Base-by-base conservation (phyloP, 2,888 invertebrate species). In the Microdon myrmicae region DNA sequence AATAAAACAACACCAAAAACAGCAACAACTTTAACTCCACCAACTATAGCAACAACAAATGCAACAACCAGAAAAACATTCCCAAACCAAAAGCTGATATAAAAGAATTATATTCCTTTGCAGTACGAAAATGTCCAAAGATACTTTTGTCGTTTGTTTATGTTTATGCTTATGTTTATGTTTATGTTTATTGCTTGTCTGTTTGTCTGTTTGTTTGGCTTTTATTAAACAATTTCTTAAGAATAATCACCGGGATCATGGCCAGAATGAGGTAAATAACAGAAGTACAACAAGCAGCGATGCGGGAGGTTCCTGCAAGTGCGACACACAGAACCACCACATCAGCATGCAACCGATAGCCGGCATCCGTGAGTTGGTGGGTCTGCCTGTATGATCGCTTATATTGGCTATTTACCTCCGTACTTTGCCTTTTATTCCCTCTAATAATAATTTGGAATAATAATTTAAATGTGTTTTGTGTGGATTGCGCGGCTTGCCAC, bases 71-170 rank as follows among this genome's bases (percentile, higher is more conserved):
- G 25, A 25, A 22, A n/a, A 38, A 39, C 29, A 28, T 19, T 22
- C 20, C 12, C 49, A 20, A 29, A 17, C 12, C 35, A 14, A 12
- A n/a, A 25, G 32, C 20, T 26, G 54, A 39, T 26, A 34, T 38
- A 47, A 31, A 39, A 45, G 58, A 64, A 64, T 64, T 64, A 64
- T 58, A 58, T 64, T 58, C 61, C n/a, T n/a, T n/a, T 37, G 61
- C 61, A 58, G 31, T n/a, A 29, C 51, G 58, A 43, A 43, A 64
- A 58, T 64, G 51, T 64, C 41, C 58, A 37, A 64, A 32, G 51
- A 61, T 58, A 64, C 58, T 64, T 58, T 64, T 64, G 64, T 64
- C 64, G 58, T 58, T 64, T 64, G 64, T 64, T 64, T 64, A 64
- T 64, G 64, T 64, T 64, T 64, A 64, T 64, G 64, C 58, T 58